Conservation (phyloP, 2,113 vertebrate genomes). For the Colius striatus region DNA sequence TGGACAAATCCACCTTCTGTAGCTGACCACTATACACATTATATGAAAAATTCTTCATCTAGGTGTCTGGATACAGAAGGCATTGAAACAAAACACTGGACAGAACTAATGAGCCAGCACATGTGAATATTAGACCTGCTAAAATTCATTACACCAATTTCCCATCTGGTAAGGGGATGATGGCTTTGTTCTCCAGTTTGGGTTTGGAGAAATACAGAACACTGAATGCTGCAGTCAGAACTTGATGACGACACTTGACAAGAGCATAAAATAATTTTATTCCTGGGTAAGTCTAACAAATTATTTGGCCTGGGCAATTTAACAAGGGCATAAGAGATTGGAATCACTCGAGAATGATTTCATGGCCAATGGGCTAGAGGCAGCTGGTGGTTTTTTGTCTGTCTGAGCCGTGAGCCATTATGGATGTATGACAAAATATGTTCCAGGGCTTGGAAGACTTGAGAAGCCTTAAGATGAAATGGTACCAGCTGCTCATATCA, state of each 20-base stretch:
- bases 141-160: neutral
- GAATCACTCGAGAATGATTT: conserved; percentile 44
- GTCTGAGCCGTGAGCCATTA: conserved; percentile 22
- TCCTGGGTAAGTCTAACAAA: conserved; percentile 25
- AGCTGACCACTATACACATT: neutral
- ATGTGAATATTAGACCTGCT: neutral
- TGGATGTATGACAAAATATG: conserved; percentile 16
- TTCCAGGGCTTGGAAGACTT: conserved; percentile 27
- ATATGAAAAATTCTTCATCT: neutral
- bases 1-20: neutral
- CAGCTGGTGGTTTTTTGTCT: neutral
- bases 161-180: neutral
- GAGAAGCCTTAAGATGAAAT: conserved; percentile 10
- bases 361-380: conserved; percentile 30
- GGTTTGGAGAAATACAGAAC: neutral
- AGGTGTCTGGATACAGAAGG: neutral
- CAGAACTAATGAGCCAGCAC: neutral
- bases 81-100: neutral
- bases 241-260: neutral
- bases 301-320: conserved; percentile 32
- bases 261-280: conserved; percentile 42
- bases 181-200: conserved; percentile 2
- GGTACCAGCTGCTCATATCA: neutral
- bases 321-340: conserved; percentile 39
- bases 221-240: neutral